Conservation (phyloP, 1,140 invertebrate species). For the Homarus americanus region DNA sequence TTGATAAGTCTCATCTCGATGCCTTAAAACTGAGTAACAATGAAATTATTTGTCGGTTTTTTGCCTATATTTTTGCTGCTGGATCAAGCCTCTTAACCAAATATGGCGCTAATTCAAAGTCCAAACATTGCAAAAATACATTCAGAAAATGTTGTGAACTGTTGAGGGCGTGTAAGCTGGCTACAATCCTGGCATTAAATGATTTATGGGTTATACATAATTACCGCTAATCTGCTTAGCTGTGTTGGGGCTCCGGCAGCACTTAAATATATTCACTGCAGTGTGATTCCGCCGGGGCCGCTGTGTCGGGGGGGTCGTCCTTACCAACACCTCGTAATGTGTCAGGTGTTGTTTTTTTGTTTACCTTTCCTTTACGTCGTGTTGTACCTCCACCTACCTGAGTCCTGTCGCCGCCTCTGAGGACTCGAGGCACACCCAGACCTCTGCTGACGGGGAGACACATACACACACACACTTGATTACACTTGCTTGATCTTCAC, state of each 20-base stretch:
- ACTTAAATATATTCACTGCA: conserved; percentile 16
- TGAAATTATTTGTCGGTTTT: too few species aligned
- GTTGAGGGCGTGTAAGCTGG: conserved; percentile 29
- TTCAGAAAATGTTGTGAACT: conserved; percentile 28
- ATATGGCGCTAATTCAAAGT: neutral
- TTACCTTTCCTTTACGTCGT: too few species aligned
- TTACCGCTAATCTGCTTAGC: conserved; percentile 36
- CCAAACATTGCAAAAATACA: neutral
- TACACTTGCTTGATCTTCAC: too few species aligned
- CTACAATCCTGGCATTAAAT: conserved; percentile 27
- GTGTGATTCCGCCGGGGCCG: neutral
- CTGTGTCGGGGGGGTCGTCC: neutral
- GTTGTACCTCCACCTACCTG: too few species aligned
- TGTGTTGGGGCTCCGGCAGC: neutral
- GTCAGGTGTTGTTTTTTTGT: too few species aligned
- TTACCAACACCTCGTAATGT: neutral
- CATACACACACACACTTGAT: too few species aligned
- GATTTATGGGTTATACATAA: conserved; percentile 43
- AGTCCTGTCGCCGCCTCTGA: too few species aligned
- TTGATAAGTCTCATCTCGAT: too few species aligned
- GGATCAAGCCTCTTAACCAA: neutral
- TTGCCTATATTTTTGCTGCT: too few species aligned
- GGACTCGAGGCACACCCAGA: too few species aligned
- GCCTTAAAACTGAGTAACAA: too few species aligned
- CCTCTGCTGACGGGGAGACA: too few species aligned